These are phyloP conservation scores for Drosophila azteca DNA, from an alignment of 1,140 invertebrate genomes.

Conservation along the genomic window DNA sequence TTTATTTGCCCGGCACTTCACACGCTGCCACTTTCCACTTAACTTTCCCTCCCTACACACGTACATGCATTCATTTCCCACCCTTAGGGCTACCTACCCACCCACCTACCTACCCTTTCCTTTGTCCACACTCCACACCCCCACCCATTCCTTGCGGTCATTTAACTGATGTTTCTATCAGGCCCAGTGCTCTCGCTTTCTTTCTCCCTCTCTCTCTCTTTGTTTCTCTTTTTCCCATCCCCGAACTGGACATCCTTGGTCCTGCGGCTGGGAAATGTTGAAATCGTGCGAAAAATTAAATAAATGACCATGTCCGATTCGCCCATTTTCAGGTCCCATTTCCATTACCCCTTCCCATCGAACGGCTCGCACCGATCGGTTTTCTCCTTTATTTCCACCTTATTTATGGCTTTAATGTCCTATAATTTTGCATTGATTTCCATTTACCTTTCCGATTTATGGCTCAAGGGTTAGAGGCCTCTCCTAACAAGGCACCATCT, in stretches of 20 bases:
- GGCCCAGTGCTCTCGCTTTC: slow-evolving; percentile 11
- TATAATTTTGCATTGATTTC: slow-evolving; percentile 77
- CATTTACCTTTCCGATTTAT: slow-evolving; percentile 48
- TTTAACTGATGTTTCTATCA: slow-evolving; percentile 76
- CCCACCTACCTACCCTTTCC: background rate
- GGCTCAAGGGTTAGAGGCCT: slow-evolving; percentile 8
- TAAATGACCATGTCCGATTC: slow-evolving; percentile 58
- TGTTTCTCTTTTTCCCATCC: slow-evolving; percentile 1
- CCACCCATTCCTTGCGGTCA: slow-evolving; percentile 60
- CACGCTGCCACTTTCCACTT: slow-evolving; percentile 52
- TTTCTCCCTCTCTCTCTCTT: background rate
- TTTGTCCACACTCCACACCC: background rate
- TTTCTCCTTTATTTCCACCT: slow-evolving; percentile 33
- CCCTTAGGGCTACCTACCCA: background rate
- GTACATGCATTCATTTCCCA: slow-evolving; percentile 15
- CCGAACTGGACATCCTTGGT: slow-evolving; percentile 8
- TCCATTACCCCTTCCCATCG: slow-evolving; percentile 21
- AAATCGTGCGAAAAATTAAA: slow-evolving; percentile 81
- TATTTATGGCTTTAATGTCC: slow-evolving; percentile 71
- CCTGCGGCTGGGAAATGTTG: slow-evolving; percentile 57
- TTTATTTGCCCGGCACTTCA: slow-evolving; percentile 71
- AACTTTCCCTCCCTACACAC: slow-evolving; percentile 24
- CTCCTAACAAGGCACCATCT: background rate
- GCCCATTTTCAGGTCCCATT: background rate
- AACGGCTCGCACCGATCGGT: slow-evolving; percentile 3